Evolutionary conservation across 2,113 vertebrate species (phyloP).

Genomic region (Hyperopisus bebe): DNA sequence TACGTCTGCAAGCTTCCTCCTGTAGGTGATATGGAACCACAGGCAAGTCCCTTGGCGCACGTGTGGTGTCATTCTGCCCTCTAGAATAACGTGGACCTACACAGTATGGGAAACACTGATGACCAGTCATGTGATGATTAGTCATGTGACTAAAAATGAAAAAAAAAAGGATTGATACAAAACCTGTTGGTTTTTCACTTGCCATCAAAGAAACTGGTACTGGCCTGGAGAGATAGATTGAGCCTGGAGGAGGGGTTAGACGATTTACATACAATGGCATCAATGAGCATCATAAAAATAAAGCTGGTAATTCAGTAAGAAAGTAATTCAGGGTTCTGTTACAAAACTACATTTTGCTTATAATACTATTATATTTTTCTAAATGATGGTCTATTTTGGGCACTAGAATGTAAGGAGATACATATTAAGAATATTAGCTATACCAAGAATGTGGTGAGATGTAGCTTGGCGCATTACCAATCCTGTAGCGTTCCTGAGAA

Average conservation of each 20-base stretch:
- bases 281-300: background rate
- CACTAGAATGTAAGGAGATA: background rate
- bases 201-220: background rate
- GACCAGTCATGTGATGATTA: background rate
- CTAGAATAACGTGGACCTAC: background rate
- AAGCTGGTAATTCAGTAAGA: background rate
- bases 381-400: background rate
- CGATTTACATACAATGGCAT: background rate
- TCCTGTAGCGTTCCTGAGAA: background rate
- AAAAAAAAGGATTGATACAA: background rate
- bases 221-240: background rate
- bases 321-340: background rate
- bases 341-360: background rate
- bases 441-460: background rate
- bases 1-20: slow-evolving; percentile 18
- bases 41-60: background rate
- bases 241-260: background rate
- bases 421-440: background rate
- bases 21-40: background rate
- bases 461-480: background rate
- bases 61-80: background rate
- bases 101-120: background rate
- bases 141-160: background rate
- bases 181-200: background rate
- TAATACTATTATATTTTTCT: background rate